Percentiles rank a stretch among this genome's conserved stretches.
These are phyloP conservation scores for Scomber colias DNA, from an alignment of 2,113 vertebrate species.

Conservation along the genomic window DNA sequence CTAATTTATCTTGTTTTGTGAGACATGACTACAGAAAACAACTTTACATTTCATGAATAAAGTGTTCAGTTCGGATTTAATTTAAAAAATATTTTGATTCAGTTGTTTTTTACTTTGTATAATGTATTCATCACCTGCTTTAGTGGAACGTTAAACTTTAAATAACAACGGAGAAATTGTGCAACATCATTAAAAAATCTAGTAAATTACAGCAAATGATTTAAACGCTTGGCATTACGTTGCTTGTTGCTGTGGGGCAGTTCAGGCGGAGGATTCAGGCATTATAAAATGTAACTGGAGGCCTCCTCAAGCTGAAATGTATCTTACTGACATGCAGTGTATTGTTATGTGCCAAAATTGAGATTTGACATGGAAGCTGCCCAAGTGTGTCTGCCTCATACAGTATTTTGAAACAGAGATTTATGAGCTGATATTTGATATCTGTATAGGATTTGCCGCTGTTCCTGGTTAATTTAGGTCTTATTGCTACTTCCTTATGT, in stretches of 20 bases:
- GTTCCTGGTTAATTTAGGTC: neutral
- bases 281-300: slow-evolving; percentile 1
- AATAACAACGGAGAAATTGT: neutral
- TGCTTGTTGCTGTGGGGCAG: neutral
- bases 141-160: neutral
- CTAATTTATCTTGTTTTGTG: too few relatives aligned
- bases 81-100: neutral
- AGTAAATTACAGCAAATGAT: slow-evolving; percentile 7
- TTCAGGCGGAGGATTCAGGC: neutral
- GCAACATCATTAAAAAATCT: neutral
- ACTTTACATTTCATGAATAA: neutral
- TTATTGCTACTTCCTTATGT: neutral
- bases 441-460: too few relatives aligned
- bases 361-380: slow-evolving; percentile 9
- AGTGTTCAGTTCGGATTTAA: neutral
- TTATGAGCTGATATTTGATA: slow-evolving; percentile 1
- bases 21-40: neutral
- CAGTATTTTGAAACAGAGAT: neutral
- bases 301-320: neutral
- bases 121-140: too few relatives aligned
- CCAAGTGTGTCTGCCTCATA: neutral
- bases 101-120: too few relatives aligned
- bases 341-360: slow-evolving; percentile 8
- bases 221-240: neutral
- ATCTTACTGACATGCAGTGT: too few relatives aligned